Base-by-base conservation (phyloP, 2,797 vertebrate genomes). In the Macroramphosus scolopax region DNA sequence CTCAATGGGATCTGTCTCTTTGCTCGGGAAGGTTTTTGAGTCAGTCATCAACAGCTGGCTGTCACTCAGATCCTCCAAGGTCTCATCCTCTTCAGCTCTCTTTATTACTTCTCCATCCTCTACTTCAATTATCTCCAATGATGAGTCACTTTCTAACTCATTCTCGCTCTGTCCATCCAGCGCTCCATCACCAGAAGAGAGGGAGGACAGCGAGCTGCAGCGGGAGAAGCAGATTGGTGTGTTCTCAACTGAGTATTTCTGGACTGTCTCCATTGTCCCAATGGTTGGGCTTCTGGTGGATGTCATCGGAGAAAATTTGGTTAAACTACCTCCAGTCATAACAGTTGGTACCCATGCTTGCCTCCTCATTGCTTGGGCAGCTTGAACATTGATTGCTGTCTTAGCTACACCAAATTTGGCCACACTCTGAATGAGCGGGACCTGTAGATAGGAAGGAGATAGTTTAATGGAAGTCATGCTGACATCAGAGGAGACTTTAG, bases 121-220 rank as follows among this genome's bases (percentile, higher is more conserved):
- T 48, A 94, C 91, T 64, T 97, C 96, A 51, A 99, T 91, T 24
- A 95, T 98, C 76, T 99, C 97, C 55, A 99, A 81, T 0, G 97
- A 99, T 0, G 93, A 95, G 81, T 99, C 96, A 0, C 94, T 98
- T 33, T 96, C 94, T 38, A 94, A 85, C 40, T 93, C 94, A 0
- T 92, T 92, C 72, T 98, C 95, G 0, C 95, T 98, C 53, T 93
- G 95, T 57, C 87, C 92, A 0, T 95, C 94, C 57, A 94, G 69
- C 0, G 86, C 89, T 0, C 89, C 95, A 17, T 98, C 95, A 0
- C 93, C 92, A 0, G 94, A 98, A 9, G 96, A 98, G 1, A 99
- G 90, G 0, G 97, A 99, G 6, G 96, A 99, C 47, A 99, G 85
- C 1, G 97, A 99, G 50, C 95, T 98, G 63, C 96, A 98, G 1